Conservation (phyloP, 1,140 invertebrate species). For the Diploscapter pachys region DNA sequence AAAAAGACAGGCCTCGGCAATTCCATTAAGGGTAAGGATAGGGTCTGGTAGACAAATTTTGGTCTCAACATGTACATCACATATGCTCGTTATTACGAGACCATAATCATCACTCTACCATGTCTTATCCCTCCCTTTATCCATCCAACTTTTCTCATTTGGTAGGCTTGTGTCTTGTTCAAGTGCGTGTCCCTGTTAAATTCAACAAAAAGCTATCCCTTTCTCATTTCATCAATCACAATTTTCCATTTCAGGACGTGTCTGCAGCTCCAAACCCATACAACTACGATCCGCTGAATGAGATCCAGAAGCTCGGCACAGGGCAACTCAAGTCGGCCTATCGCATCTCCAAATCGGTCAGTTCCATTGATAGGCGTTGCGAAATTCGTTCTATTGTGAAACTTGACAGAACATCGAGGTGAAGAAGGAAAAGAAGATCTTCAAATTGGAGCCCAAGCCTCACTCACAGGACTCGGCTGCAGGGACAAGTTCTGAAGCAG, state of each 20-base stretch:
- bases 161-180: too few species aligned
- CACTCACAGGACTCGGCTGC: background rate
- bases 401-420: constrained; percentile 20
- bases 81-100: too few species aligned
- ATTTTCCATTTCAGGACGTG: background rate
- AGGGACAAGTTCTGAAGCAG: background rate
- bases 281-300: constrained; percentile 29
- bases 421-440: constrained; percentile 19
- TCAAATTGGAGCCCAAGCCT: constrained; percentile 24
- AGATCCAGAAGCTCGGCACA: constrained; percentile 26
- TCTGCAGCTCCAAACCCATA: constrained; percentile 27
- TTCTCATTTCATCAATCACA: background rate
- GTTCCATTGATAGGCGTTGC: background rate
- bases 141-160: too few species aligned
- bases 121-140: too few species aligned
- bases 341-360: constrained; percentile 18
- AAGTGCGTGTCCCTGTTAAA: too few species aligned
- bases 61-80: too few species aligned
- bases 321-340: constrained; percentile 29
- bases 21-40: too few species aligned
- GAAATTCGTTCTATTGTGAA: background rate
- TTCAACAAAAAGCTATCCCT: background rate
- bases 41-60: too few species aligned
- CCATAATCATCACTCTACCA: too few species aligned
- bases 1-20: too few species aligned